Base-by-base conservation (phyloP, 1,140 invertebrate genomes). In the Lerema accius region DNA sequence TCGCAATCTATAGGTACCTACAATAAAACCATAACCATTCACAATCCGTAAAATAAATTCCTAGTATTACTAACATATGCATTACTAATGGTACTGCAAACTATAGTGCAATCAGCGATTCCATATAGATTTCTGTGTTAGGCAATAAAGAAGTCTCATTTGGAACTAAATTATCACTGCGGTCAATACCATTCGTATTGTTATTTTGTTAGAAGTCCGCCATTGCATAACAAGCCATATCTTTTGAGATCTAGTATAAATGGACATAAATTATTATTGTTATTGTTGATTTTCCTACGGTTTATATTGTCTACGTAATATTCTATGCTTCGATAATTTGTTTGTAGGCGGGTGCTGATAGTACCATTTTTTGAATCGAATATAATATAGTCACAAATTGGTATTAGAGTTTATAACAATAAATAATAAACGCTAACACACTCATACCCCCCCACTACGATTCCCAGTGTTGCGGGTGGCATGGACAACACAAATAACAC, bases 91-190 rank as follows among this genome's bases (percentile, higher is more conserved):
- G 28, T 59, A 59, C 45, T 45, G 26, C 55, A 59, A 46, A 59
- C 19, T 4, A 23, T 40, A 53, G 13, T 48, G 55, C 55, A 59
- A 59, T 59, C 55, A 59, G 43, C 43, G 40, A 46, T 48, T 46
- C 55, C 55, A 59, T 59, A 59, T 48, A 59, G 55, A 59, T 59
- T 43, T 56, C 53, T 59, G 23, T 58, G 32, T 35, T 28, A 46
- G 55, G 42, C 42, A 19, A 58, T 58, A 58, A 58, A 58, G 42
- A 58, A 58, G 55, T 58, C 55, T 58, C 55, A 58, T 58, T 58
- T 58, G 53, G 23, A 45, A 10, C 40, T 58, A 58, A 58, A 58
- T 58, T 58, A 58, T 58, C 53, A 16, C 53, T 42, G 10, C 17
- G 53, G 45, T 58, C 42, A 43, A 26, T 45, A 58, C 53, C 49